These are phyloP conservation scores for Beris morrisii DNA, from an alignment of 2,888 invertebrate genomes.

Conservation along the genomic window DNA sequence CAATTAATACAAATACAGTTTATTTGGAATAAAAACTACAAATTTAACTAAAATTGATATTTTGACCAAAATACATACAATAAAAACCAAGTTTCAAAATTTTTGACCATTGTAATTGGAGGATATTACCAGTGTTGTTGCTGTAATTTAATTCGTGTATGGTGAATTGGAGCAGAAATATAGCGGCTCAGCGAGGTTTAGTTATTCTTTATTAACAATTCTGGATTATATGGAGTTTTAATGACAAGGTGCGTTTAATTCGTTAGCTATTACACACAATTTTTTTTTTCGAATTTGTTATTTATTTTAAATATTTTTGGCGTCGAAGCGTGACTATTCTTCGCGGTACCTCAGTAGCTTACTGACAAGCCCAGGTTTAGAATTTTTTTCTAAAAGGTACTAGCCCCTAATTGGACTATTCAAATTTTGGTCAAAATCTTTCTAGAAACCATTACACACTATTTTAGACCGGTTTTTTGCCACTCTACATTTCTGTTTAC, in stretches of 20 bases:
- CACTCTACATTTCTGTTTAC: too few relatives aligned
- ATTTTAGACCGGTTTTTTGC: too few relatives aligned
- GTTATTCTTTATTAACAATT: neutral
- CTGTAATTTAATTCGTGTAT: neutral
- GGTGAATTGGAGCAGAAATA: neutral
- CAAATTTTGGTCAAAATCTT: too few relatives aligned
- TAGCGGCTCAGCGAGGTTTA: neutral
- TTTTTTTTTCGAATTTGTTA: slow-evolving; percentile 8
- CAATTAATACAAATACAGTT: too few relatives aligned
- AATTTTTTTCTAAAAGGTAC: too few relatives aligned
- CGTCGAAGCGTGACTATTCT: neutral
- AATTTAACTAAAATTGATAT: too few relatives aligned
- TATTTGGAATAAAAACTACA: too few relatives aligned
- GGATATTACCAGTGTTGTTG: neutral
- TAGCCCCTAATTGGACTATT: too few relatives aligned
- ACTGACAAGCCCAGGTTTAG: neutral
- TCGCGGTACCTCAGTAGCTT: neutral
- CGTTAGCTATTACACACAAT: neutral
- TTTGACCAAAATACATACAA: too few relatives aligned
- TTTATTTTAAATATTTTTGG: neutral
- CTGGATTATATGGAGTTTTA: slow-evolving; percentile 35
- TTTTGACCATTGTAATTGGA: neutral
- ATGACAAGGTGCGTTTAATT: slow-evolving; percentile 36
- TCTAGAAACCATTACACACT: too few relatives aligned
- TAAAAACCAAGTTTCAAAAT: neutral